Conservation (phyloP, 1,140 invertebrate species). For the Marisa cornuarietis region DNA sequence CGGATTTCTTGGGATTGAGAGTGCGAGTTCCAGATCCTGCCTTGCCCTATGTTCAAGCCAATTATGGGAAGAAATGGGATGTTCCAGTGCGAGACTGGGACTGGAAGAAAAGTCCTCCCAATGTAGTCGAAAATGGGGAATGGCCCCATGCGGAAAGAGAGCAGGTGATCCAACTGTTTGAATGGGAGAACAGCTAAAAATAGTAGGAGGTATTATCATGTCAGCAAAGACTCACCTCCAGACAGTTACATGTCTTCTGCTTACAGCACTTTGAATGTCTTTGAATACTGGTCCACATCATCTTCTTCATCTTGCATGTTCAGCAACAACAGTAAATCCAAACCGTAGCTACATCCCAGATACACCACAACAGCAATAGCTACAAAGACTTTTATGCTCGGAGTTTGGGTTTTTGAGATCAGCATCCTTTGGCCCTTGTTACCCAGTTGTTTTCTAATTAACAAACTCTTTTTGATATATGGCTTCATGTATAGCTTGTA, state of each 20-base stretch:
- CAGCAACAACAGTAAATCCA: not conserved
- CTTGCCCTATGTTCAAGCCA: slow-evolving; percentile 69
- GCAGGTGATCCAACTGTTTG: slow-evolving; percentile 69
- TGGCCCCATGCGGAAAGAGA: slow-evolving; percentile 70
- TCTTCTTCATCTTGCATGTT: not conserved
- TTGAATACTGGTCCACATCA: not conserved
- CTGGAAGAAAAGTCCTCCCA: slow-evolving; percentile 72
- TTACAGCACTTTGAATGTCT: not conserved
- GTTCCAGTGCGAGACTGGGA: slow-evolving; percentile 70
- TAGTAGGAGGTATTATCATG: not conserved
- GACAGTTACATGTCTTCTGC: not conserved
- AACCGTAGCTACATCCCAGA: not conserved
- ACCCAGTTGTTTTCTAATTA: too few species aligned
- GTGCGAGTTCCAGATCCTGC: slow-evolving; percentile 72
- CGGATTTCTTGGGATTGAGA: slow-evolving; percentile 69
- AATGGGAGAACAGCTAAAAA: slow-evolving; percentile 18
- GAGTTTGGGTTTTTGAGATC: too few species aligned
- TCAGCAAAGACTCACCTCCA: not conserved
- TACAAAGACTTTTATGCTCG: too few species aligned
- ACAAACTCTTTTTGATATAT: too few species aligned
- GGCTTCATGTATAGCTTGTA: too few species aligned
- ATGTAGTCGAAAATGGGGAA: slow-evolving; percentile 70
- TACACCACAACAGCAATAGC: too few species aligned
- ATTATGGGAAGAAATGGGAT: slow-evolving; percentile 72
- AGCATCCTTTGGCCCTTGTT: too few species aligned